Conservation (phyloP, 2,797 vertebrate species). For the Sebastes matsubarae region DNA sequence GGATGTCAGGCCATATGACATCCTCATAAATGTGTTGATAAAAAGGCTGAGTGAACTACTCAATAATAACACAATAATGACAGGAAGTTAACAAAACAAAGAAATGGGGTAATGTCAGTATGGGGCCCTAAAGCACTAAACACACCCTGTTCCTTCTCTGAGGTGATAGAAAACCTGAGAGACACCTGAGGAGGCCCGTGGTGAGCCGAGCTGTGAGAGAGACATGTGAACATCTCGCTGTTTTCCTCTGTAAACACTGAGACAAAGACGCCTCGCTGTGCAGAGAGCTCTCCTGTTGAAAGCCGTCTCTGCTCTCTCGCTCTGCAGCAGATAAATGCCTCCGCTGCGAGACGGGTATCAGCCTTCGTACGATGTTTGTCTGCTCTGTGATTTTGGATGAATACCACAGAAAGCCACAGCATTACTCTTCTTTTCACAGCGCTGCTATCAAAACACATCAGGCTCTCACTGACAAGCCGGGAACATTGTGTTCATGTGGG, state of each 20-base stretch:
- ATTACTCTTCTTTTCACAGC: slow-evolving; percentile 6
- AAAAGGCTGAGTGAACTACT: not conserved
- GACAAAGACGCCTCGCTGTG: not conserved
- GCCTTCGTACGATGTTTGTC: not conserved
- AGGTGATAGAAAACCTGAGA: not conserved
- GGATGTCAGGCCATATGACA: not conserved
- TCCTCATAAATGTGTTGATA: not conserved
- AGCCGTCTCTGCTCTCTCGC: not conserved
- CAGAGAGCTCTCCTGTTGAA: not conserved
- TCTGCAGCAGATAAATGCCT: not conserved
- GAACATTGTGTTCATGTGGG: slow-evolving; percentile 48
- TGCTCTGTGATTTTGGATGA: slow-evolving; percentile 11
- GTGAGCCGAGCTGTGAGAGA: not conserved
- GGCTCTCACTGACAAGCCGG: slow-evolving; percentile 2
- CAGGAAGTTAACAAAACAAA: not conserved
- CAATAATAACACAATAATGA: not conserved
- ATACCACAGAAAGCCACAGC: not conserved
- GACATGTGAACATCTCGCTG: not conserved
- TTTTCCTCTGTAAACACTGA: not conserved
- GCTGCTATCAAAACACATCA: slow-evolving; percentile 12
- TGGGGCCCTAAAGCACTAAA: not conserved
- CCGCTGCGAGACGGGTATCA: not conserved
- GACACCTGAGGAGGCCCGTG: not conserved
- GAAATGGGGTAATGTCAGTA: not conserved
- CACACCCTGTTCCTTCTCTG: not conserved